A percentile compares a stretch with the other conserved stretches of the same genome.
phyloP scores from a whole-genome alignment of 2,797 vertebrate genomes.

The Avahi laniger region DNA sequence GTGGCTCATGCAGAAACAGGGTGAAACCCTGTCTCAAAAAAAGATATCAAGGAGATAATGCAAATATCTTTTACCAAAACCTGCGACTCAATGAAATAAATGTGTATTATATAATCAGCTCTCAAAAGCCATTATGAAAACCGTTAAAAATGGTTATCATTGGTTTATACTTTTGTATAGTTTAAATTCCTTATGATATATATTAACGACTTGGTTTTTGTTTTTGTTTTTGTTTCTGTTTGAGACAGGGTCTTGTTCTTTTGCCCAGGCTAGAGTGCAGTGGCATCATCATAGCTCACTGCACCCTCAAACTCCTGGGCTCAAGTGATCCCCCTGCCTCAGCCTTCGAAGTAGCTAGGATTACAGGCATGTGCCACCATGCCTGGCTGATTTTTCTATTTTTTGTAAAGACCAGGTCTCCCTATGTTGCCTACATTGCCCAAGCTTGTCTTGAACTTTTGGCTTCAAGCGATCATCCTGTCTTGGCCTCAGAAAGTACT shows the following conservation, averaged over 20 bases:
- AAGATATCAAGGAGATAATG: neutral
- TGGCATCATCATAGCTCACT: neutral
- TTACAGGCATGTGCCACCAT: neutral
- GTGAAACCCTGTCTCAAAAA: neutral
- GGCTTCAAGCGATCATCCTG: neutral
- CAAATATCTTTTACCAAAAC: neutral
- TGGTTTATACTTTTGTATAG: neutral
- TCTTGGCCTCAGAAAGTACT: neutral
- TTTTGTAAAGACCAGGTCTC: neutral
- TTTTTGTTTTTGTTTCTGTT: neutral
- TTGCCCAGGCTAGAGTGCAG: neutral
- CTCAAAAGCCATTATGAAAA: constrained; percentile 23
- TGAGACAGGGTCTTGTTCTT: neutral
- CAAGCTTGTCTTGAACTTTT: neutral
- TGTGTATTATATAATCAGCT: neutral
- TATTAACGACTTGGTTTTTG: neutral
- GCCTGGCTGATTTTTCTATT: neutral
- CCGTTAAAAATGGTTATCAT: neutral
- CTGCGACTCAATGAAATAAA: neutral
- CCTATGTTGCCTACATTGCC: neutral
- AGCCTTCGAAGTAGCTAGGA: neutral
- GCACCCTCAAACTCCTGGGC: neutral
- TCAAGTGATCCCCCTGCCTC: neutral
- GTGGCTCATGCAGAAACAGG: neutral
- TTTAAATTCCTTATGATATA: neutral